These are phyloP conservation scores for Dolichoris vasculosae DNA, from an alignment of 1,140 invertebrate genomes.

Conservation along the genomic window DNA sequence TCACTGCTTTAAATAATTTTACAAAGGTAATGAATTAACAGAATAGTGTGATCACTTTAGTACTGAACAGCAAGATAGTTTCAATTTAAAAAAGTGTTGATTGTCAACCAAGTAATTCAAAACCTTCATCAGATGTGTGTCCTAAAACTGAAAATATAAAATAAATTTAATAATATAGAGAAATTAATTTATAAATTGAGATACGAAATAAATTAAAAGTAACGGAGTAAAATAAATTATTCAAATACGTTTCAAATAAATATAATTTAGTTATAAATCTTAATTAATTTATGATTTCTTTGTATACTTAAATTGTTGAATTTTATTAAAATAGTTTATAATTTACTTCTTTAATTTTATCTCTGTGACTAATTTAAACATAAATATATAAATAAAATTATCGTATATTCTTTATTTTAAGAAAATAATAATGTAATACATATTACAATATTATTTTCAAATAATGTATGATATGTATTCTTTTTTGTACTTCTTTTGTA, in stretches of 20 bases:
- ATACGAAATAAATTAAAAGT: not conserved
- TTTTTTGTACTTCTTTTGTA: too few species aligned
- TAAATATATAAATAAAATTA: too few species aligned
- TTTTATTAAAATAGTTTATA: too few species aligned
- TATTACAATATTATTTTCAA: too few species aligned
- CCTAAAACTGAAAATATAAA: slow-evolving; percentile 64
- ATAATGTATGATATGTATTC: too few species aligned
- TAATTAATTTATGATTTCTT: too few species aligned
- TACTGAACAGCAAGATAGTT: slow-evolving; percentile 6
- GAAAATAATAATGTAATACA: too few species aligned
- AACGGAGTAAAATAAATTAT: slow-evolving; percentile 19
- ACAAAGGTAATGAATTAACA: slow-evolving; percentile 30
- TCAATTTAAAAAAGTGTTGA: slow-evolving; percentile 29
- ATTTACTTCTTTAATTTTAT: not conserved
- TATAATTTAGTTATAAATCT: too few species aligned
- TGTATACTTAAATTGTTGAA: too few species aligned
- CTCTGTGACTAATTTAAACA: not conserved
- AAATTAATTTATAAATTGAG: not conserved
- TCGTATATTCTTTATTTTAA: too few species aligned
- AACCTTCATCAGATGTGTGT: slow-evolving; percentile 77
- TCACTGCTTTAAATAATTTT: slow-evolving; percentile 40
- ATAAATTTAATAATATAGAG: not conserved
- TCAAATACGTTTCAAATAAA: too few species aligned
- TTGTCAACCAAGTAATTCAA: slow-evolving; percentile 76
- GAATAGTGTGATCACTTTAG: slow-evolving; percentile 23